Conservation (phyloP, 1,140 invertebrate species). For the Megalonaias nervosa region DNA sequence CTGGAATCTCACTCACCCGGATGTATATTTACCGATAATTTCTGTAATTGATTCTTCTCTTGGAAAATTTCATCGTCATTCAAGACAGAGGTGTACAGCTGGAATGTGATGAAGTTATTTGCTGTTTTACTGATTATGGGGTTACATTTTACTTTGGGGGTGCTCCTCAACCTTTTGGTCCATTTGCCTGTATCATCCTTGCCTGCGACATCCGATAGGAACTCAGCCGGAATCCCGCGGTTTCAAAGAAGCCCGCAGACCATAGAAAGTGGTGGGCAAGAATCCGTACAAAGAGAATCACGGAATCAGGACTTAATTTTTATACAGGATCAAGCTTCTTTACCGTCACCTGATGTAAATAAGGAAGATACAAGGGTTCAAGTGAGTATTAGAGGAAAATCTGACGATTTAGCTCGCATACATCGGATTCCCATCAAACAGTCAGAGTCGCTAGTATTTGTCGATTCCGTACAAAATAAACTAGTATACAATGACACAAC, state of each 20-base stretch:
- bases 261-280: neutral
- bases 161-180: conserved; percentile 61
- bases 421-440: too few relatives aligned
- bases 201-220: conserved; percentile 20
- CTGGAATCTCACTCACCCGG: too few relatives aligned
- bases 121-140: conserved; percentile 58
- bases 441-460: too few relatives aligned
- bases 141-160: conserved; percentile 62
- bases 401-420: too few relatives aligned
- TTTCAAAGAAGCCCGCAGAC: neutral
- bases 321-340: conserved; percentile 10
- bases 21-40: too few relatives aligned
- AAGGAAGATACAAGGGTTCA: conserved; percentile 5
- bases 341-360: conserved; percentile 16
- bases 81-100: too few relatives aligned
- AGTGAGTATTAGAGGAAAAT: neutral
- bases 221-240: conserved; percentile 2
- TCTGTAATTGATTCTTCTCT: too few relatives aligned
- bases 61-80: too few relatives aligned
- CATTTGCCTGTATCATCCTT: conserved; percentile 58
- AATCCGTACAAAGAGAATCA: conserved; percentile 2
- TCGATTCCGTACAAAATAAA: too few relatives aligned
- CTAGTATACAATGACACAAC: too few relatives aligned
- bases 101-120: conserved; percentile 44
- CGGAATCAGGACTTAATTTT: conserved; percentile 1